phyloP scores from a whole-genome alignment of 1,140 invertebrate species.

The Campoletis sonorensis region DNA sequence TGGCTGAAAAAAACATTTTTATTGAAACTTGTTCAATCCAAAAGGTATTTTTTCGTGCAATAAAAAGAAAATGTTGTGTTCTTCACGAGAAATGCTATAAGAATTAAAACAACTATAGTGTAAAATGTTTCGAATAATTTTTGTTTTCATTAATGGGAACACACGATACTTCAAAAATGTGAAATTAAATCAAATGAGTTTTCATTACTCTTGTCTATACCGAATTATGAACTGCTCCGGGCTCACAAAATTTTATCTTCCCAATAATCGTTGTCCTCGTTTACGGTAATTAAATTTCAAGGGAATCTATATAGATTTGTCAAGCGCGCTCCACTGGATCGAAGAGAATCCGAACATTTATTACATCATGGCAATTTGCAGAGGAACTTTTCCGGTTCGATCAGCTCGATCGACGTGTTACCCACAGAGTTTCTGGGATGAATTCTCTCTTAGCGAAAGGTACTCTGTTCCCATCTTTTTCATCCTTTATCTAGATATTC shows the following conservation, averaged over 20 bases:
- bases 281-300: conserved; percentile 38
- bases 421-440: conserved; percentile 28
- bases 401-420: conserved; percentile 15
- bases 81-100: too few relatives aligned
- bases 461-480: conserved; percentile 1
- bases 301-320: conserved; percentile 3
- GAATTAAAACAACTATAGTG: background rate
- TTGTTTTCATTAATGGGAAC: background rate
- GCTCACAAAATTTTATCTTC: background rate
- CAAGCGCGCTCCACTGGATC: conserved; percentile 10
- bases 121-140: background rate
- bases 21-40: too few relatives aligned
- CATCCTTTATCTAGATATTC: background rate
- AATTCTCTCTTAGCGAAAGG: conserved; percentile 23
- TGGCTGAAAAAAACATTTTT: background rate
- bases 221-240: background rate
- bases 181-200: background rate
- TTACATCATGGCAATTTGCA: conserved; percentile 28
- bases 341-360: conserved; percentile 15
- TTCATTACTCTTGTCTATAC: too few relatives aligned
- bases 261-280: conserved; percentile 21
- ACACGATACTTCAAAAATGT: background rate
- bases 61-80: too few relatives aligned
- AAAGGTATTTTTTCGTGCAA: too few relatives aligned
- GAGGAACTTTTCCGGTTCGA: conserved; percentile 33